Evolutionary conservation across 2,888 invertebrate genomes (phyloP).

Genomic region (Clusia tigrina): DNA sequence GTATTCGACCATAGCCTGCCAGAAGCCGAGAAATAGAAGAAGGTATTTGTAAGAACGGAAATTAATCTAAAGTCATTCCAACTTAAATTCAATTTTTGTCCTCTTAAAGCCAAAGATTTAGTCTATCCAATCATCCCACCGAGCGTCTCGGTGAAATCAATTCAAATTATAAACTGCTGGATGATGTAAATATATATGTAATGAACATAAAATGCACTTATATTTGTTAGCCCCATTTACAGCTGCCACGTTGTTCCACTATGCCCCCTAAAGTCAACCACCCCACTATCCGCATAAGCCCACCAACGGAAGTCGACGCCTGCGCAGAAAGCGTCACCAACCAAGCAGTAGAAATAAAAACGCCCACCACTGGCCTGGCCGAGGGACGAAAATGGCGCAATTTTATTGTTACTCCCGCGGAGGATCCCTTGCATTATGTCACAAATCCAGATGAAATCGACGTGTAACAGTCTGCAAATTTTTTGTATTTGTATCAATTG

Average conservation of each 20-base stretch:
- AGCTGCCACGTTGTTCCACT: conserved; percentile 43
- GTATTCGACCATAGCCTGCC: conserved; percentile 43
- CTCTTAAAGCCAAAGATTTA: conserved; percentile 28
- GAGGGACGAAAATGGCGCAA: conserved; percentile 34
- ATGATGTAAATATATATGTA: conserved; percentile 32
- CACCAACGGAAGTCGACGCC: conserved; percentile 16
- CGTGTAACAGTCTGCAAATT: conserved; percentile 18
- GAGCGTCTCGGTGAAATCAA: conserved; percentile 23
- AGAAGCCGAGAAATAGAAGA: conserved; percentile 28
- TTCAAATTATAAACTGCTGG: conserved; percentile 28
- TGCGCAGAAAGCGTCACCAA: conserved; percentile 14
- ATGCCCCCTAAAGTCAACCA: conserved; percentile 39
- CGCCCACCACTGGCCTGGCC: conserved; percentile 22
- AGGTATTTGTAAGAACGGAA: no score
- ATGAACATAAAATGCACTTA: neutral
- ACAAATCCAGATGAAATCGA: conserved; percentile 27
- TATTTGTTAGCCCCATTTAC: no score
- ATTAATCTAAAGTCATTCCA: no score
- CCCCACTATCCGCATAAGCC: conserved; percentile 20
- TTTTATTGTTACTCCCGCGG: conserved; percentile 45
- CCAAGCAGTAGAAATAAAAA: conserved; percentile 23
- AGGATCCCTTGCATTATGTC: conserved; percentile 33
- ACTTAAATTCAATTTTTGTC: neutral
- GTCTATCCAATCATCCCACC: conserved; percentile 39
- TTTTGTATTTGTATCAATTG: neutral